Conservation (phyloP, 2,797 vertebrate species). For the Liasis olivaceus region DNA sequence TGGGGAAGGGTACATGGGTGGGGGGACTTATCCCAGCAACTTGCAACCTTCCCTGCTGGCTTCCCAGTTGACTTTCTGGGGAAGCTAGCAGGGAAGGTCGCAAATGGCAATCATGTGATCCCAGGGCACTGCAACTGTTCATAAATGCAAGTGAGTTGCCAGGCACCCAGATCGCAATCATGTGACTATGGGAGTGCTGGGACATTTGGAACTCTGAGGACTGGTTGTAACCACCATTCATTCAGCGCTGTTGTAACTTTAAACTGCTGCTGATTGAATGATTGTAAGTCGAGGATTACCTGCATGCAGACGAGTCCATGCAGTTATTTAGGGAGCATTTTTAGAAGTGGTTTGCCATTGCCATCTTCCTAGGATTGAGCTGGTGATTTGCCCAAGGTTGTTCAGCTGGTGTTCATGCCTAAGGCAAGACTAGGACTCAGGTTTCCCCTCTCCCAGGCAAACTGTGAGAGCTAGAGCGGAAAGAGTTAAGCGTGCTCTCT, state of each 20-base stretch:
- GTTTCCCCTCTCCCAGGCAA: neutral
- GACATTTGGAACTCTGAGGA: too few species aligned
- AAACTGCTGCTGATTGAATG: neutral
- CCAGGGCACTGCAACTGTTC: too few species aligned
- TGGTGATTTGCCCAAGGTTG: neutral
- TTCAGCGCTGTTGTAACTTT: neutral
- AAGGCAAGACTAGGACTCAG: neutral
- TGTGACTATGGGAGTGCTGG: too few species aligned
- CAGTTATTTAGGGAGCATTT: neutral
- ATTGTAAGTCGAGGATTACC: neutral
- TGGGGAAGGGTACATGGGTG: neutral
- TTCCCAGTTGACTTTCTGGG: neutral
- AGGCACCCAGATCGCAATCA: neutral
- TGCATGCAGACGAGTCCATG: neutral
- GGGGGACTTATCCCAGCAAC: neutral
- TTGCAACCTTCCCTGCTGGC: neutral
- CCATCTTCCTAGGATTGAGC: neutral
- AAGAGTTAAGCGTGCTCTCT: too few species aligned
- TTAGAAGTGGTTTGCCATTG: neutral
- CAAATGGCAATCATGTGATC: neutral
- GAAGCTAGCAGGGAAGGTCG: neutral
- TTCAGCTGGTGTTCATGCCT: neutral
- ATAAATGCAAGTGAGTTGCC: too few species aligned
- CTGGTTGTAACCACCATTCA: neutral
- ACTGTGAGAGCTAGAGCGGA: too few species aligned